Base-by-base conservation (phyloP, 35 echinoderm and acorn worm genomes). In the Lytechinus pictus region DNA sequence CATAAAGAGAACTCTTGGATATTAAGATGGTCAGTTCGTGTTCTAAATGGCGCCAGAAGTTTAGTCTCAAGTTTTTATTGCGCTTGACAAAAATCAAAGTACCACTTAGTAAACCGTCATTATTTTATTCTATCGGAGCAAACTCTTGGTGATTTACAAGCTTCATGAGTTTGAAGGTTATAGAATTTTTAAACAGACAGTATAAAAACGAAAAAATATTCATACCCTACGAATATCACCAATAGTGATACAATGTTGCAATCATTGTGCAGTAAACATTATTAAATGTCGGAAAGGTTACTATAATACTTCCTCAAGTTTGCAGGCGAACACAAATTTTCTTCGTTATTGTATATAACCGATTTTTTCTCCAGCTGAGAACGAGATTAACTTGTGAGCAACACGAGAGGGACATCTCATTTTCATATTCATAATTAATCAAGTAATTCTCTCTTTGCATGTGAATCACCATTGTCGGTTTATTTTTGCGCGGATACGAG, bases 1-100 rank as follows among this genome's bases (percentile, higher is more conserved):
- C 66, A 79, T 79, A 79, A 79, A 79, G 66, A 79, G 66, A 79
- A 79, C 16, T 24, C 66, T 24, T 79, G 66, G 66, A 79, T 24
- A 79, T 79, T 58, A 79, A 24, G 66, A 79, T 79, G 66, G 66
- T n/a, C 66, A 79, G 66, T 24, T 16, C 21, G 66, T 79, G 66
- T 79, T 79, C 12, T 79, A 6, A 79, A 24, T 24, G 66, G 66
- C 66, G 66, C 66, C 66, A 79, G 66, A 24, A 79, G 66, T 79
- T 79, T 79, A 79, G 66, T 79, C 66, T 79, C 19, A 79, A 79
- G 19, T n/a, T 79, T 79, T 79, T 79, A 79, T 79, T 79, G 66
- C 19, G 66, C 66, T 79, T 79, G 66, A n/a, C 66, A 79, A 79
- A 24, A 79, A 79, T 79, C 21, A 79, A 79, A 24, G 66, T 24